Base-by-base conservation (phyloP, 2,888 invertebrate species). In the Allacma fusca region DNA sequence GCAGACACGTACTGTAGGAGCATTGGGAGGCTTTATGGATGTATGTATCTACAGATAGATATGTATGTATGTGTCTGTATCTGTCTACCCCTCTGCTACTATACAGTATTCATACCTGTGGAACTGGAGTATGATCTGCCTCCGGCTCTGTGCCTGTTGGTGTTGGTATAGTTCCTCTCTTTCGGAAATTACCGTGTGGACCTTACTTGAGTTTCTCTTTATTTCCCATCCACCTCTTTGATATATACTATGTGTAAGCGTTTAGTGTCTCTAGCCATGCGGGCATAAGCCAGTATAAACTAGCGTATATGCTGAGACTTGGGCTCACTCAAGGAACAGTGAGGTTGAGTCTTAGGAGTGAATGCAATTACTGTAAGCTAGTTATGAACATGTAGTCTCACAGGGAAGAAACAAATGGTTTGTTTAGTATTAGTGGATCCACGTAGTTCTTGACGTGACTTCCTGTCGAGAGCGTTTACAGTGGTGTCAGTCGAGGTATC, bases 381-480 rank as follows among this genome's bases (percentile, higher is more conserved):
- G 64, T 59, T 62, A 59, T 23, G 34, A 73, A n/a, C 23, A 24
- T 50, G 21, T 21, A 68, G 24, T 43, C 44, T n/a, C 21, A 29
- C 21, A 67, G 28, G 64, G 28, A 50, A 29, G 70, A 70, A 78
- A 70, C 65, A 71, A 24, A 75, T 71, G 75, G 75, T 78, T 78
- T 78, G 78, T 75, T 78, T 75, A 75, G 78, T 78, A 75, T 75
- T 75, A 75, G 75, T 43, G 72, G 71, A 57, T 75, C 72, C 67
- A 75, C 71, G 75, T 62, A 78, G 70, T 72, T 70, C 75, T 71
- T 75, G 76, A 59, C 79, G 79, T 79, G 79, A 79, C 79, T 79
- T 79, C 79, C 79, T 79, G 79, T 79, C 77, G 75, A 77, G 71
- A 71, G 74, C 79, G 68, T 77, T 79, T 79, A 77, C 79, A 26